These are phyloP conservation scores for Cassiopea xamachana DNA, from an alignment of 30 jellyfish, hydroid and myxozoan species.

Conservation along the genomic window DNA sequence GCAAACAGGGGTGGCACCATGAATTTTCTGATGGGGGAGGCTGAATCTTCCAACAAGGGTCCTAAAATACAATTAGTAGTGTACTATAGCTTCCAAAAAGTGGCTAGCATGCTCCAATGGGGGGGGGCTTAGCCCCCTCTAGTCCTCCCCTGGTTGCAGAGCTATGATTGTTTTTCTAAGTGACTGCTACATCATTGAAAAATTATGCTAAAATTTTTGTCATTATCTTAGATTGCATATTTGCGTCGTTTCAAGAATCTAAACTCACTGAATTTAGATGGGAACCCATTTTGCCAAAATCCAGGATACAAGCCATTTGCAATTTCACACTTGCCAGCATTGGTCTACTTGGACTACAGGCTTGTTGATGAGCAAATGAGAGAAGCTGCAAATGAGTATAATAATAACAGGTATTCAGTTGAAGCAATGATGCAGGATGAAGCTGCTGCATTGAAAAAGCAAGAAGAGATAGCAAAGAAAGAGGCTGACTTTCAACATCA, in stretches of 20 bases:
- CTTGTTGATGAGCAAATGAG: conserved; percentile 77
- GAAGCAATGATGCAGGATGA: conserved; percentile 89
- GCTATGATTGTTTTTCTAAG: too few species aligned
- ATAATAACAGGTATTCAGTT: conserved; percentile 76
- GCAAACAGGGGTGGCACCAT: too few species aligned
- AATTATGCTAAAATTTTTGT: background rate
- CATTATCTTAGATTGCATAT: conserved; percentile 58
- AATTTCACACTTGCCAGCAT: conserved; percentile 81
- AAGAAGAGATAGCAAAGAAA: conserved; percentile 66
- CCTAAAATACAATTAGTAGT: too few species aligned
- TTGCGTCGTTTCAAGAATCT: conserved; percentile 73
- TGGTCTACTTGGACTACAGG: conserved; percentile 88
- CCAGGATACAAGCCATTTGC: conserved; percentile 78
- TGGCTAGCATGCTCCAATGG: too few species aligned
- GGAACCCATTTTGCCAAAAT: conserved; percentile 88
- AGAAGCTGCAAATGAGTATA: conserved; percentile 81
- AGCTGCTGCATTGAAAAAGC: conserved; percentile 59
- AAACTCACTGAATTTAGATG: conserved; percentile 83
- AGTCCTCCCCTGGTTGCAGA: too few species aligned
- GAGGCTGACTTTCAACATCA: conserved; percentile 57
- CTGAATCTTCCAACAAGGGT: too few species aligned
- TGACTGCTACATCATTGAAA: too few species aligned
- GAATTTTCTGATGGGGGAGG: too few species aligned
- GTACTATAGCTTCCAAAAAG: too few species aligned
- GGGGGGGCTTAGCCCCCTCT: too few species aligned